These are phyloP conservation scores for Zaprionus nigranus DNA, from an alignment of 1,140 invertebrate species.

Conservation along the genomic window DNA sequence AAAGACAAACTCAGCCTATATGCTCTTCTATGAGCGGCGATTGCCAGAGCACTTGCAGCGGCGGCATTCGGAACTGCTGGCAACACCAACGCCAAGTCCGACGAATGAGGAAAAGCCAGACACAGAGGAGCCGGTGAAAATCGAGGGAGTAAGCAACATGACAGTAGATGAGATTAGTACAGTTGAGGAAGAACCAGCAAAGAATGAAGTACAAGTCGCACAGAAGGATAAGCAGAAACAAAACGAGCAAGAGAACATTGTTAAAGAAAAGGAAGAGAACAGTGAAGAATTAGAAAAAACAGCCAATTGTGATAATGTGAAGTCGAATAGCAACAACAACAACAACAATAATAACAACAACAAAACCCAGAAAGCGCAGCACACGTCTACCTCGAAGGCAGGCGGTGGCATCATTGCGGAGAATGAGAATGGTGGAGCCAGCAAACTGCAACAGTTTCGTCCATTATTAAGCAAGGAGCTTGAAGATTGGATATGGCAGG, in stretches of 20 bases:
- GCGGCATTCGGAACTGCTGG: slow-evolving; percentile 69
- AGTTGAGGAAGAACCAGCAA: slow-evolving; percentile 7
- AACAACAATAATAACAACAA: slow-evolving; percentile 58
- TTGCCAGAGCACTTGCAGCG: slow-evolving; percentile 77
- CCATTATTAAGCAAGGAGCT: slow-evolving; percentile 89
- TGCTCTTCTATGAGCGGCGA: slow-evolving; percentile 96
- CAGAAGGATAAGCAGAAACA: slow-evolving; percentile 8
- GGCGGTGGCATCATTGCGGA: slow-evolving; percentile 25
- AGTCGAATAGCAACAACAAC: slow-evolving; percentile 68
- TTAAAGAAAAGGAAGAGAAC: slow-evolving; percentile 5
- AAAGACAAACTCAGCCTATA: slow-evolving; percentile 98
- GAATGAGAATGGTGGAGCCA: slow-evolving; percentile 14
- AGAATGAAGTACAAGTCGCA: background rate
- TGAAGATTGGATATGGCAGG: slow-evolving; percentile 97
- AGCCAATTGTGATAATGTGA: slow-evolving; percentile 83
- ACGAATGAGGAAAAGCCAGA: slow-evolving; percentile 63
- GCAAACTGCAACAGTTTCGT: slow-evolving; percentile 64
- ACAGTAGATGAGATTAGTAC: background rate
- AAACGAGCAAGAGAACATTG: slow-evolving; percentile 7
- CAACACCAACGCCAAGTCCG: slow-evolving; percentile 71
- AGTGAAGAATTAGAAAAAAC: slow-evolving; percentile 58
- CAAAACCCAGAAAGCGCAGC: slow-evolving; percentile 56
- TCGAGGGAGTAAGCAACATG: slow-evolving; percentile 26
- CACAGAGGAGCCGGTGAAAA: slow-evolving; percentile 37
- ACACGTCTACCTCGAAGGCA: slow-evolving; percentile 77